Evolutionary conservation across 2,888 invertebrate genomes (phyloP).

Genomic region (Agapetus fuscipes): DNA sequence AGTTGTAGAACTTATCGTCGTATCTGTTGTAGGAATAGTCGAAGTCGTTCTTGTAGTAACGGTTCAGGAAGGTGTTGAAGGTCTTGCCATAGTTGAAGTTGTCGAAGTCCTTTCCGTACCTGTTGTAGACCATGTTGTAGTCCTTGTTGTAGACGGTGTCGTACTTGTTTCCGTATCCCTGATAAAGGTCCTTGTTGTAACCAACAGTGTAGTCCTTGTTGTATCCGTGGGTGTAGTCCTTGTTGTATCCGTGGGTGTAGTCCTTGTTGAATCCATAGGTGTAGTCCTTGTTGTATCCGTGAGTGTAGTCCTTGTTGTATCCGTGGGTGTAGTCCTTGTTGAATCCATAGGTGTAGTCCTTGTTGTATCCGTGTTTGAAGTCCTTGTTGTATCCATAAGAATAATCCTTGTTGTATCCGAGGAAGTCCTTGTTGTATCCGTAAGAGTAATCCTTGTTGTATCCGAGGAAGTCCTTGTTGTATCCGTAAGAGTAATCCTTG

Average conservation of each 20-base stretch:
- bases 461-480: background rate
- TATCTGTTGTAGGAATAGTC: no score
- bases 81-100: no score
- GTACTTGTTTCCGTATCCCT: background rate
- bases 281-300: background rate
- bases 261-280: no score
- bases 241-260: background rate
- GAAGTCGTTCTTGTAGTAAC: no score
- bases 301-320: background rate
- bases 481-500: background rate
- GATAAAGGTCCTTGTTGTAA: background rate
- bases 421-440: background rate
- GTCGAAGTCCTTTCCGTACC: background rate
- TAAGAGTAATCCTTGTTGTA: background rate
- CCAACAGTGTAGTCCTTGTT: background rate
- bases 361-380: background rate
- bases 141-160: background rate
- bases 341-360: background rate
- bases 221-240: background rate
- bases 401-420: background rate
- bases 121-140: background rate
- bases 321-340: background rate
- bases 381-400: background rate
- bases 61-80: no score
- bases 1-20: no score